Evolutionary conservation across 2,888 invertebrate species (phyloP), one percentile per base, ranked within the genome.

Genomic region (Mythimna albipuncta): DNA sequence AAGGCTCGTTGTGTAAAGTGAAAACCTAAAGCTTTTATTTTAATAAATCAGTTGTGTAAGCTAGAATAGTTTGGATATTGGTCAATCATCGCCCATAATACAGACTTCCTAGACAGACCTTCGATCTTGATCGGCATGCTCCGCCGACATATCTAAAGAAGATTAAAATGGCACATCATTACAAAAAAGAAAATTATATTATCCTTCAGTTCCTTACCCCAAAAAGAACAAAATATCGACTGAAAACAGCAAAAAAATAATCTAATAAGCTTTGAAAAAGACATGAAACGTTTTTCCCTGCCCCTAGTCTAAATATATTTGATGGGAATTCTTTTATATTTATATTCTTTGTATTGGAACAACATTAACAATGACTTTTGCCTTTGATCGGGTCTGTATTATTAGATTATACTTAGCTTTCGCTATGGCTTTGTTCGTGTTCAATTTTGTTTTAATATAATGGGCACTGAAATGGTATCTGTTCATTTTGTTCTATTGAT

Each of bases 301-400:
- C 64, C 55, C 67, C 11, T 6, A 16, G 1, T 50, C 61, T 72
- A 52, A 68, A 80, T 78, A 82, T 73, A 79, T 79, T 83, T 73
- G 69, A 75, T 73, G 63, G 61, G 63, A 79, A 69, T 75, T 64
- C 63, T 47, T 75, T 68, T 72, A 63, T 64, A 73, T 66, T 70
- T 11, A 65, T 61, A 38, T 77, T 61, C 74, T 85, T 79, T 81
- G 72, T 79, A 64, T 70, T 58, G 41, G 4, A 69, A 76, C 6
- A 77, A 61, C 63, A 63, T 70, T 70, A 52, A 61, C 62, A 79
- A 74, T 72, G 72, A 70, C n/a, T 63, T 57, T 16, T 38, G 7
- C 26, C 62, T 82, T 84, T 84, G 82, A 79, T 73, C 79, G 41
- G 16, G 21, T 64, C 41, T 41, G 47, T 64, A 50, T 74, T 77